phyloP scores from a whole-genome alignment of 2,113 vertebrate species.

The Circaetus cinerascens region DNA sequence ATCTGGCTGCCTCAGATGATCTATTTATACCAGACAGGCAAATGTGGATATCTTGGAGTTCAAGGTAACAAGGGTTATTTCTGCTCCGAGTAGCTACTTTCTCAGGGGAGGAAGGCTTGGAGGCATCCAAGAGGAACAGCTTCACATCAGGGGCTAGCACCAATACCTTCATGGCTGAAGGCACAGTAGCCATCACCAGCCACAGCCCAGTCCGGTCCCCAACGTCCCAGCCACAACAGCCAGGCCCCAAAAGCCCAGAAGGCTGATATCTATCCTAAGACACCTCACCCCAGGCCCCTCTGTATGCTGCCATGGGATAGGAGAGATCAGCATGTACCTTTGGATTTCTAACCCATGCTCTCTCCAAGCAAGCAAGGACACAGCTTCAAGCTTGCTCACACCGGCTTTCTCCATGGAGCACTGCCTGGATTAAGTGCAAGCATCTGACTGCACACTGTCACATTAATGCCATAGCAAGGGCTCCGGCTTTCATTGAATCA shows the following conservation, averaged over 20 bases:
- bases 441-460: neutral
- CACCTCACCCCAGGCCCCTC: neutral
- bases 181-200: neutral
- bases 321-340: neutral
- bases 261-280: neutral
- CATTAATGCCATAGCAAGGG: neutral
- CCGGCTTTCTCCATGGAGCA: neutral
- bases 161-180: neutral
- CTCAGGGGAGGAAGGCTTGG: neutral
- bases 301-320: neutral
- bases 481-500: neutral
- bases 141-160: neutral
- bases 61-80: constrained; percentile 29
- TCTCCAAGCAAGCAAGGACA: neutral
- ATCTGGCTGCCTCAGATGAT: neutral
- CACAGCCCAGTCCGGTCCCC: neutral
- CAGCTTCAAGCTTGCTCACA: neutral
- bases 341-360: neutral
- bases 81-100: constrained; percentile 11
- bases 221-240: neutral
- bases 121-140: neutral
- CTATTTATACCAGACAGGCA: constrained; percentile 52
- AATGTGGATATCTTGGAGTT: neutral
- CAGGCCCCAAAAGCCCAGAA: neutral
- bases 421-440: neutral